These are phyloP conservation scores for Vulpes vulpes DNA, from an alignment of 2,113 vertebrate genomes.

Conservation along the genomic window DNA sequence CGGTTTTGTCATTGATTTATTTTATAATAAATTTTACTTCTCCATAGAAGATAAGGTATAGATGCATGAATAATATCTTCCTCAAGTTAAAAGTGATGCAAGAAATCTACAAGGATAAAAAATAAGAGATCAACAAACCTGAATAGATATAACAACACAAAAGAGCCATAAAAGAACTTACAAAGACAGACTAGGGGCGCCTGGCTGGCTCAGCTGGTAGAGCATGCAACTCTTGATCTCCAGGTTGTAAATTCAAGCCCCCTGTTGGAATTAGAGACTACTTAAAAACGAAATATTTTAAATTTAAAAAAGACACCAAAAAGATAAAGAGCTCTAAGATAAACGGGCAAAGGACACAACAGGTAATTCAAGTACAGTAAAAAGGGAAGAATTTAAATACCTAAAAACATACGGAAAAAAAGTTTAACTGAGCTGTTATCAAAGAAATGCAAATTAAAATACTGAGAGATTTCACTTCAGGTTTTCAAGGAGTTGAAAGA, in stretches of 20 bases:
- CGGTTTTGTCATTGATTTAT: neutral
- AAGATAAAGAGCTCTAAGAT: neutral
- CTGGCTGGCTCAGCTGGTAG: neutral
- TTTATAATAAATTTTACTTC: neutral
- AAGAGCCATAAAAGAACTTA: neutral
- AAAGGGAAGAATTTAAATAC: neutral
- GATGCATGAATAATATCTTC: neutral
- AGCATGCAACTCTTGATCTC: neutral
- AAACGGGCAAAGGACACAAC: neutral
- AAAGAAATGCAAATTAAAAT: constrained; percentile 44
- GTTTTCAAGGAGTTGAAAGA: neutral
- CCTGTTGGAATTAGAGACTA: neutral
- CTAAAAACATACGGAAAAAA: neutral
- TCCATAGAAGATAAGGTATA: constrained; percentile 11
- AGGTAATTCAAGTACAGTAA: neutral
- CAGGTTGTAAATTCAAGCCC: neutral
- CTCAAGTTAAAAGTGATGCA: constrained; percentile 22
- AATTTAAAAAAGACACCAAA: neutral
- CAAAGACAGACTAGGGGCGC: neutral
- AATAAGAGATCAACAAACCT: constrained; percentile 29
- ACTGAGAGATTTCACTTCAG: neutral
- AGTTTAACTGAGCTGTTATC: neutral
- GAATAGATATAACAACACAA: neutral
- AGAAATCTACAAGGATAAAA: constrained; percentile 36
- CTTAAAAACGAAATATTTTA: neutral